phyloP scores from a whole-genome alignment of 2,888 invertebrate species.

The Diadegma fenestrale region DNA sequence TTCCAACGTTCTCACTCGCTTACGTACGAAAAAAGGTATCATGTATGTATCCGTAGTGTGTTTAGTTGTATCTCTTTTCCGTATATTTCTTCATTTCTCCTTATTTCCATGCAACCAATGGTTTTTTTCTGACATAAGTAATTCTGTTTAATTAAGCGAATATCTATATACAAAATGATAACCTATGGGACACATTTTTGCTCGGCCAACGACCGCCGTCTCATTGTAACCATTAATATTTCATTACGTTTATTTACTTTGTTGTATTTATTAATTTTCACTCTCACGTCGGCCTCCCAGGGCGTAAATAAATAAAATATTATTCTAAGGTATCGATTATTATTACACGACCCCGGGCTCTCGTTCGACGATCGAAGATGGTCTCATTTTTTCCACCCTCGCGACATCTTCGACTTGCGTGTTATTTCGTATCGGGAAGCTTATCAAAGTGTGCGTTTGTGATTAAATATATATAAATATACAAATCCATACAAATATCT shows the following conservation, averaged over 20 bases:
- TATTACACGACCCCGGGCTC: slow-evolving; percentile 77
- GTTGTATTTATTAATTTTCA: slow-evolving; percentile 43
- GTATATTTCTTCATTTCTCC: slow-evolving; percentile 24
- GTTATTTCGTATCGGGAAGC: slow-evolving; percentile 65
- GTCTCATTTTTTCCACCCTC: slow-evolving; percentile 66
- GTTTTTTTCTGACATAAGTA: slow-evolving; percentile 74
- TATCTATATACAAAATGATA: slow-evolving; percentile 71
- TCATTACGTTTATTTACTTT: slow-evolving; percentile 9
- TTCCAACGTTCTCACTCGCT: slow-evolving; percentile 64
- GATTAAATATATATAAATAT: slow-evolving; percentile 42
- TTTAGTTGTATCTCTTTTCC: too few species aligned
- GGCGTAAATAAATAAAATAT: slow-evolving; percentile 82
- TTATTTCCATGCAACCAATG: slow-evolving; percentile 37
- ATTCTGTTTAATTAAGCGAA: slow-evolving; percentile 47
- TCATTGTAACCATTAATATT: slow-evolving; percentile 23
- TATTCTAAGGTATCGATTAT: slow-evolving; percentile 75
- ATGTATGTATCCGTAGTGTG: not conserved
- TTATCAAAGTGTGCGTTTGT: slow-evolving; percentile 73
- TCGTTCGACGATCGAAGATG: slow-evolving; percentile 50
- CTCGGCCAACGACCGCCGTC: not conserved
- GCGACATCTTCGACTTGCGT: slow-evolving; percentile 44
- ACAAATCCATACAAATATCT: slow-evolving; percentile 4
- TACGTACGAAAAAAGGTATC: slow-evolving; percentile 56
- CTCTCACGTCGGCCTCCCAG: slow-evolving; percentile 75
- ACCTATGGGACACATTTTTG: slow-evolving; percentile 74